Evolutionary conservation across 2,113 vertebrate species (phyloP).

Genomic region (Polypterus senegalus): DNA sequence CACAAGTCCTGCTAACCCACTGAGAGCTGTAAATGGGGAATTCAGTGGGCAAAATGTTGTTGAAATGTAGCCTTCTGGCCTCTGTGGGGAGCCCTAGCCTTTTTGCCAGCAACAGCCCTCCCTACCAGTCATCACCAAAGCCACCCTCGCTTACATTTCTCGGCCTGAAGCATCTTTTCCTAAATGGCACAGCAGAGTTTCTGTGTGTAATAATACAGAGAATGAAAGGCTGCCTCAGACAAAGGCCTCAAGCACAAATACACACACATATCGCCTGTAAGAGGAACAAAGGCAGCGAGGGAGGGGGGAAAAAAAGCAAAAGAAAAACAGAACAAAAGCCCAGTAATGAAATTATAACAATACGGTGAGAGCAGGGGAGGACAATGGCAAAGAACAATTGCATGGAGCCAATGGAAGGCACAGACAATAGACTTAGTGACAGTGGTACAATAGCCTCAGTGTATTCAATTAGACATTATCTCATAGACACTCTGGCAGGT

Average conservation of each 20-base stretch:
- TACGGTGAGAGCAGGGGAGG: constrained; percentile 68
- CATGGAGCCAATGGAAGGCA: constrained; percentile 82
- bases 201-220: neutral
- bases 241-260: constrained; percentile 20
- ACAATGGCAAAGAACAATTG: constrained; percentile 98
- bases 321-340: constrained; percentile 87
- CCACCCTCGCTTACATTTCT: no score
- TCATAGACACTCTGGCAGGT: constrained; percentile 97
- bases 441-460: constrained; percentile 92
- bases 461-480: constrained; percentile 99
- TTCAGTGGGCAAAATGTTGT: no score
- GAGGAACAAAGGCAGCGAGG: constrained; percentile 37
- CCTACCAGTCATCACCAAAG: no score
- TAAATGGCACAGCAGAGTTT: neutral
- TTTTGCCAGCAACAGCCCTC: no score
- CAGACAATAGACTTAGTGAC: constrained; percentile 97
- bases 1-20: no score
- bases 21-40: no score
- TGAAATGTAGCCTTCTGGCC: no score
- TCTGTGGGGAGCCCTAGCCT: no score
- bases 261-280: constrained; percentile 28
- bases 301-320: constrained; percentile 58
- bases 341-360: constrained; percentile 82
- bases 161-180: no score
- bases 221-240: no score